phyloP scores from a whole-genome alignment of 2,888 invertebrate genomes.

The Sisyra terminalis region DNA sequence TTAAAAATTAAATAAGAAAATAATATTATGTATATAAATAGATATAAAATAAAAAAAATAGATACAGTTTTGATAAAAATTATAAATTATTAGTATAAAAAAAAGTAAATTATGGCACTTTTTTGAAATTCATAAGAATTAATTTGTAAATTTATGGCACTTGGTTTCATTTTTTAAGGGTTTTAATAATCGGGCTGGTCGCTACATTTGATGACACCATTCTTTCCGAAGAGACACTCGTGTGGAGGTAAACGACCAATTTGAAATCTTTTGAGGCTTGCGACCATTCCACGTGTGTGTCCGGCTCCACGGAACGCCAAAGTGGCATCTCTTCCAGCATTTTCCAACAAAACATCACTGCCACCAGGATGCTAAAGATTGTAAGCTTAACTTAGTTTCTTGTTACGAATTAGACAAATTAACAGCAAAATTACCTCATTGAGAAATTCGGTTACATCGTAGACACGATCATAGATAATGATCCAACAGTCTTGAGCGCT shows the following conservation, averaged over 20 bases:
- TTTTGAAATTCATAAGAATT: too few species aligned
- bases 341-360: constrained; percentile 61
- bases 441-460: constrained; percentile 63
- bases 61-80: too few species aligned
- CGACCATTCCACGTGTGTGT: constrained; percentile 49
- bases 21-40: too few species aligned
- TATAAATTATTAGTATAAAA: too few species aligned
- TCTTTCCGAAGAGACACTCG: constrained; percentile 54
- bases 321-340: constrained; percentile 73
- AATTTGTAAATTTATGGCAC: too few species aligned
- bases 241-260: constrained; percentile 59
- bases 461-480: constrained; percentile 72
- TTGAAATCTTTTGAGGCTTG: constrained; percentile 48
- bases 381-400: constrained; percentile 12
- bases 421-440: constrained; percentile 33
- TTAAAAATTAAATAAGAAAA: too few species aligned
- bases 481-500: constrained; percentile 63
- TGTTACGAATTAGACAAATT: not conserved
- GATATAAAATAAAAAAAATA: too few species aligned
- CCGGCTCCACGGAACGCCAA: constrained; percentile 67
- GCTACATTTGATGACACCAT: constrained; percentile 37
- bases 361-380: constrained; percentile 65
- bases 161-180: too few species aligned
- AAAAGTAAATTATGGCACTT: too few species aligned
- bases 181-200: not conserved